These are phyloP conservation scores for Aegithalos caudatus DNA, from an alignment of 2,113 vertebrate genomes.

Conservation along the genomic window DNA sequence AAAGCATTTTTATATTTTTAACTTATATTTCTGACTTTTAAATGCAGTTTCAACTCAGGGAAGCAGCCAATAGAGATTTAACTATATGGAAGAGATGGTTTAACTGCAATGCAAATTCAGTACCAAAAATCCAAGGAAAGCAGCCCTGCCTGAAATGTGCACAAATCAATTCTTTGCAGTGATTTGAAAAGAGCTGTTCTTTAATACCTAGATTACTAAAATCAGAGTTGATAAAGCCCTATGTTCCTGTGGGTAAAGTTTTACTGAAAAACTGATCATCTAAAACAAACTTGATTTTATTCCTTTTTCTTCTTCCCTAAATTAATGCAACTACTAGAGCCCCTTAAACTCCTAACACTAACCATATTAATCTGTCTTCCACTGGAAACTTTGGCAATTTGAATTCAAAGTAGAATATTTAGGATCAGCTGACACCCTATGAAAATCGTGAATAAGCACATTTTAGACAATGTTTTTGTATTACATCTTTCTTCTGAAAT, in stretches of 20 bases:
- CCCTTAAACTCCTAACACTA: not conserved
- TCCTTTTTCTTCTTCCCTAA: not conserved
- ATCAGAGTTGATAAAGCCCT: slow-evolving; percentile 34
- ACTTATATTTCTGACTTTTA: slow-evolving; percentile 21
- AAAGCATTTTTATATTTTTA: slow-evolving; percentile 7
- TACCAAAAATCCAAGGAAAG: slow-evolving; percentile 54
- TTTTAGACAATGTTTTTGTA: not conserved
- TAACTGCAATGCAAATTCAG: slow-evolving; percentile 46
- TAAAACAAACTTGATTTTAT: not conserved
- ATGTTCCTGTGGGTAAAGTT: not conserved
- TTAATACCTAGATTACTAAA: slow-evolving; percentile 50
- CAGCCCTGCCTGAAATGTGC: slow-evolving; percentile 21
- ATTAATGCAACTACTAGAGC: not conserved
- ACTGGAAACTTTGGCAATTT: not conserved
- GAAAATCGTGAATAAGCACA: not conserved
- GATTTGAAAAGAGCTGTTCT: slow-evolving; percentile 48
- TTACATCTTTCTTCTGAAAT: not conserved
- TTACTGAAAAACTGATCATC: not conserved
- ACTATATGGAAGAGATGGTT: slow-evolving; percentile 48
- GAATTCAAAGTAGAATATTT: not conserved
- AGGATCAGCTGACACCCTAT: not conserved
- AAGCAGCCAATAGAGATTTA: slow-evolving; percentile 38
- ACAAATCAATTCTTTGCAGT: slow-evolving; percentile 55
- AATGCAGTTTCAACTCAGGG: slow-evolving; percentile 23
- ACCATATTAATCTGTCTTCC: not conserved